A percentile compares a stretch with the other conserved stretches of the same genome.
phyloP scores from a whole-genome alignment of 2,797 vertebrate species.

The Chelmon rostratus region DNA sequence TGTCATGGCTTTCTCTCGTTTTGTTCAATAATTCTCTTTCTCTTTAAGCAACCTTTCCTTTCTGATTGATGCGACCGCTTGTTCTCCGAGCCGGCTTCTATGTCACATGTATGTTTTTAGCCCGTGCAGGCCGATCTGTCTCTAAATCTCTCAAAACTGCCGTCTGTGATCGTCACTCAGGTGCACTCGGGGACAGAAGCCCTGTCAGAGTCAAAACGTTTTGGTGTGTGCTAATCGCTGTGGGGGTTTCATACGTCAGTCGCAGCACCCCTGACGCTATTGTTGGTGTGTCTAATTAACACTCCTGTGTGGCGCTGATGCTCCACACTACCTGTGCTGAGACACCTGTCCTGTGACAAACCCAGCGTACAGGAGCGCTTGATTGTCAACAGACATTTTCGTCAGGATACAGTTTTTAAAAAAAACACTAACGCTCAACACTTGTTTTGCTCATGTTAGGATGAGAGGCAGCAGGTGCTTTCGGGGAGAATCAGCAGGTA shows the following conservation, averaged over 20 bases:
- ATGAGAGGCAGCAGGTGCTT: conserved; percentile 73
- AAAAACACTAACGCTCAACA: conserved; percentile 24
- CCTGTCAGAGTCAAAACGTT: conserved; percentile 65
- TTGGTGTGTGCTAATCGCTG: conserved; percentile 61
- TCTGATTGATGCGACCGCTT: conserved; percentile 29
- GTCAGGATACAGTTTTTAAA: conserved; percentile 19
- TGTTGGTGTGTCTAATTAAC: conserved; percentile 83
- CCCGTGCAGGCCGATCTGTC: background rate
- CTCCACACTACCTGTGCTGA: conserved; percentile 65
- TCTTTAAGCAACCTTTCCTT: conserved; percentile 39
- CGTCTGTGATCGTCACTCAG: conserved; percentile 38
- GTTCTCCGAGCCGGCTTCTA: conserved; percentile 23
- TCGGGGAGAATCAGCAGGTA: conserved; percentile 67
- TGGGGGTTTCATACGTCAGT: conserved; percentile 71
- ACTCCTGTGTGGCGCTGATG: conserved; percentile 75
- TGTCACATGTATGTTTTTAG: conserved; percentile 9
- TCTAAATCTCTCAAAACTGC: conserved; percentile 25
- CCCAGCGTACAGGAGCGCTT: conserved; percentile 41
- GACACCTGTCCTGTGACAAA: conserved; percentile 74
- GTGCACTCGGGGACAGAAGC: conserved; percentile 41
- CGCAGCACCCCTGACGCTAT: conserved; percentile 67
- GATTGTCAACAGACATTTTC: conserved; percentile 65
- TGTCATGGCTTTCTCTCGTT: conserved; percentile 35
- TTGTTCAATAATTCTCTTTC: conserved; percentile 43
- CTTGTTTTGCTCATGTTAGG: conserved; percentile 57